Evolutionary conservation across 2,113 vertebrate species (phyloP), one percentile per base, ranked within the genome.

Genomic region (Callospermophilus lateralis): DNA sequence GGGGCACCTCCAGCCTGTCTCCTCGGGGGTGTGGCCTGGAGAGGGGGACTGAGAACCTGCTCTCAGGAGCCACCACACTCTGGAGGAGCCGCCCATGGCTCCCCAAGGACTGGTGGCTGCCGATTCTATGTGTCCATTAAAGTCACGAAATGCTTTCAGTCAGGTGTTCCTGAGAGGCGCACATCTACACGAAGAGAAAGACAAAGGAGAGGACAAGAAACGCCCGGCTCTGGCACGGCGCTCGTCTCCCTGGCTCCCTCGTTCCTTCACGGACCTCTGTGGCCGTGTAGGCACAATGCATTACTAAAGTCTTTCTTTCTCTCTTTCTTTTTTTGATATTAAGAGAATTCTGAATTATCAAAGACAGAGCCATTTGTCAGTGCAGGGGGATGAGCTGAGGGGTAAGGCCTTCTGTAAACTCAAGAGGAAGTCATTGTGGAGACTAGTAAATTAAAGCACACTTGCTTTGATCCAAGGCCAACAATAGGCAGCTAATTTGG

Each of bases 341-440:
- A 74, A 85, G 90, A 93, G 79, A 88, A 97, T 72, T 79, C 24
- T 51, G 77, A 78, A 84, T 92, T 92, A 90, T 95, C 87, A 89
- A 95, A 96, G 83, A 45, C 26, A n/a, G 39, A 58, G 65, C 84
- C 76, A 30, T 86, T 53, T 94, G 90, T 83, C 8, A 10, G 24
- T 26, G 81, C 17, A 0, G 1, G 65, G 85, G 32, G 65, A 55
- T 26, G 26, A 11, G 74, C 1, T 0, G 80, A 48, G 73, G 51
- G 77, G 37, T 2, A 28, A 68, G 63, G 63, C 77, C 70, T 51
- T 84, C 92, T 7, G 17, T 19, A 79, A 74, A 67, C 89, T 90
- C 53, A 32, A 67, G 89, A 93, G 17, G 91, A 48, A 37, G 84
- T 68, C 89, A 61, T 34, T 3, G 58, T 39, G 48, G 83, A 86